These are phyloP conservation scores for Chelidonichthys spinosus DNA, from an alignment of 2,797 vertebrate species.

Conservation along the genomic window DNA sequence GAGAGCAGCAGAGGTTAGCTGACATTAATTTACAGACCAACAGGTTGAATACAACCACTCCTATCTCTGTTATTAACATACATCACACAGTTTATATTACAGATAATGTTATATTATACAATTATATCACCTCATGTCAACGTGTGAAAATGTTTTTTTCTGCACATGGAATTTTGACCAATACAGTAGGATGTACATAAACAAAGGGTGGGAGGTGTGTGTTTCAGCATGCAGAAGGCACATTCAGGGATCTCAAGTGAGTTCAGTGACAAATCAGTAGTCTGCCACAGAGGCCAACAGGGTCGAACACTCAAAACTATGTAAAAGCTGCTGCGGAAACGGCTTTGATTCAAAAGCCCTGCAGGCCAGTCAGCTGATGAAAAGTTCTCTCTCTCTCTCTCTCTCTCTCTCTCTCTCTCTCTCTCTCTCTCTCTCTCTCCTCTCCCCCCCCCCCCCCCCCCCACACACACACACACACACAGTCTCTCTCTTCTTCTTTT, in stretches of 20 bases:
- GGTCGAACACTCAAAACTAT: slow-evolving; percentile 46
- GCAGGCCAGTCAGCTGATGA: slow-evolving; percentile 40
- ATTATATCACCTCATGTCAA: neutral
- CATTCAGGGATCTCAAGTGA: slow-evolving; percentile 17
- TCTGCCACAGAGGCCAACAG: slow-evolving; percentile 25
- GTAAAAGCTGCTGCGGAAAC: slow-evolving; percentile 50
- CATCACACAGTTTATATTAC: no score
- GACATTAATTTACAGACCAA: neutral
- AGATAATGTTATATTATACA: neutral
- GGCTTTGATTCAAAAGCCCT: slow-evolving; percentile 41
- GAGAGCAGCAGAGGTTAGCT: slow-evolving; percentile 65
- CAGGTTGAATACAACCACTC: neutral
- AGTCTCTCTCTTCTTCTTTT: neutral
- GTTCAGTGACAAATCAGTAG: slow-evolving; percentile 27
- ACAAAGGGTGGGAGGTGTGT: neutral
- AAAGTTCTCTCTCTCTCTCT: slow-evolving; percentile 2
- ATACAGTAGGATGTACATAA: neutral
- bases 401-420: neutral
- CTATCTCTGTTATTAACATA: neutral
- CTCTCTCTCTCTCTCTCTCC: neutral
- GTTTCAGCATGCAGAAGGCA: neutral
- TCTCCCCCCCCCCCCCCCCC: neutral
- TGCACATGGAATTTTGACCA: neutral
- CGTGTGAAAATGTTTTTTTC: neutral
- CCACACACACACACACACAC: neutral